Conservation (phyloP, 1,140 invertebrate species). For the Elysia chlorotica region DNA sequence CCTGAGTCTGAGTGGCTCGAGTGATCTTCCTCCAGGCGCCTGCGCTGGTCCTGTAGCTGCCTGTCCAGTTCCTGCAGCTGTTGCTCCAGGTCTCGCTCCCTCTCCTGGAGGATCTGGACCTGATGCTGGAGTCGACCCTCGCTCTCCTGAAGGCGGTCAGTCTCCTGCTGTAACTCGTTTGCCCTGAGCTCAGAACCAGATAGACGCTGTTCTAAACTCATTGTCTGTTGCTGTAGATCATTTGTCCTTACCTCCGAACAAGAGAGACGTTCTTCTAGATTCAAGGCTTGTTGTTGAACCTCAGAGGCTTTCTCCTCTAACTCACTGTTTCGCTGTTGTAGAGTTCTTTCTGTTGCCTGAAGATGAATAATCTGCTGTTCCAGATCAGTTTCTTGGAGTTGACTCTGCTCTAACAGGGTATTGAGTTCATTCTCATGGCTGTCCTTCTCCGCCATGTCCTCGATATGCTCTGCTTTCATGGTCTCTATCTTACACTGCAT, state of each 20-base stretch:
- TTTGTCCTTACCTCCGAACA: too few relatives aligned
- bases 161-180: too few relatives aligned
- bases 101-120: background rate
- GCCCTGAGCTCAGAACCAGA: too few relatives aligned
- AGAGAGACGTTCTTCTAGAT: too few relatives aligned
- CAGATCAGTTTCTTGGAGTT: constrained; percentile 8
- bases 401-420: constrained; percentile 8
- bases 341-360: background rate
- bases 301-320: background rate
- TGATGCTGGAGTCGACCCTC: background rate
- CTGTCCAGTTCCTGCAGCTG: constrained; percentile 26
- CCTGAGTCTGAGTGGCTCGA: constrained; percentile 32
- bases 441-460: constrained; percentile 25
- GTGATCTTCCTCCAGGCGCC: constrained; percentile 21
- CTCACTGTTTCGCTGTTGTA: background rate
- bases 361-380: constrained; percentile 1
- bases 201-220: too few relatives aligned
- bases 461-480: constrained; percentile 28
- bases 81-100: constrained; percentile 29
- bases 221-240: too few relatives aligned
- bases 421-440: constrained; percentile 16
- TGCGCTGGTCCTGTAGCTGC: background rate
- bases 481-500: constrained; percentile 21
- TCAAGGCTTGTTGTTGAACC: background rate
- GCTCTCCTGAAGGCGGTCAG: background rate